A percentile compares a stretch with the other conserved stretches of the same genome.
Evolutionary conservation across 2,113 vertebrate species (phyloP).

Genomic region (Salvator merianae): DNA sequence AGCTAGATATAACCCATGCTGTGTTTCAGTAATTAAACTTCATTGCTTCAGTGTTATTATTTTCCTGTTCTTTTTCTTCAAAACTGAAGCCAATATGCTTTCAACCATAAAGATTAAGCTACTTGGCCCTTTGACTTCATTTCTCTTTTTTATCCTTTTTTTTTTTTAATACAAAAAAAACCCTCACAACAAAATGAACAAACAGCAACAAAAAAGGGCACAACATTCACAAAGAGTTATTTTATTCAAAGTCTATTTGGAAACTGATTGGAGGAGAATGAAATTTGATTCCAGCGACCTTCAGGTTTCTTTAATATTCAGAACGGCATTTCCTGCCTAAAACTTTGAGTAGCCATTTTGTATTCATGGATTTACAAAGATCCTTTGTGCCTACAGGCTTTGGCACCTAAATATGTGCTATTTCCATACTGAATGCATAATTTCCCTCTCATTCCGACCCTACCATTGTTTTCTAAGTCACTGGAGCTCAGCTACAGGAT

Average conservation of each 20-base stretch:
- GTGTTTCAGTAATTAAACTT: conserved; percentile 33
- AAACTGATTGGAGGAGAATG: conserved; percentile 5
- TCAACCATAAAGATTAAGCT: conserved; percentile 24
- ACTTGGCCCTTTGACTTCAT: conserved; percentile 16
- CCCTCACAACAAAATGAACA: conserved; percentile 35
- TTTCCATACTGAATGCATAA: background rate
- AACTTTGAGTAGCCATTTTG: background rate
- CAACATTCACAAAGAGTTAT: conserved; percentile 13
- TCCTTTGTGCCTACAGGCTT: background rate
- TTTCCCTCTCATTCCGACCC: background rate
- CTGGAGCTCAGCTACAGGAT: background rate
- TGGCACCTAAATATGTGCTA: background rate
- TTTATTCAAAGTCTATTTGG: conserved; percentile 9
- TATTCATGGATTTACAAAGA: background rate
- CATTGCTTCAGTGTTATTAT: conserved; percentile 15
- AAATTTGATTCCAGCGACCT: conserved; percentile 15
- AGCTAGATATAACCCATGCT: conserved; percentile 41
- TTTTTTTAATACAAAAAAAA: conserved; percentile 2
- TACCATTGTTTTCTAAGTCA: background rate
- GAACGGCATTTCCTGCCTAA: background rate
- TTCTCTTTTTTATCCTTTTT: background rate
- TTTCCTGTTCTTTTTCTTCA: conserved; percentile 29
- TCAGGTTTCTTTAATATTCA: background rate
- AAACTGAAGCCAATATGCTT: conserved; percentile 18
- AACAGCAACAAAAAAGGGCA: background rate